Percentiles rank a stretch among this genome's conserved stretches.
These are phyloP conservation scores for Lepidostoma basale DNA, from an alignment of 1,140 invertebrate genomes.

Conservation along the genomic window DNA sequence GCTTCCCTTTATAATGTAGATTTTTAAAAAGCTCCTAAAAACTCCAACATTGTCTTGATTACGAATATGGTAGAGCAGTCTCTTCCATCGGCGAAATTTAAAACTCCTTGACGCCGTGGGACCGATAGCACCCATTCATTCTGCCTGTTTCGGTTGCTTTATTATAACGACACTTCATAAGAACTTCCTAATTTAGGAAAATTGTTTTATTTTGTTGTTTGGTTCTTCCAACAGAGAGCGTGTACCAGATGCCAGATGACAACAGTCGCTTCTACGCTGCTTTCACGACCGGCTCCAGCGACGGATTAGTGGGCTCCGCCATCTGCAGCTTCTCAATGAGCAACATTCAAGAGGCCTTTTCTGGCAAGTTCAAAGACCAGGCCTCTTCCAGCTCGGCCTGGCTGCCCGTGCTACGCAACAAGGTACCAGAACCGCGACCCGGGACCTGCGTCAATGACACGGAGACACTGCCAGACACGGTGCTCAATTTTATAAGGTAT, in stretches of 20 bases:
- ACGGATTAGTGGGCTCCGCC: conserved; percentile 85
- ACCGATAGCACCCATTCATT: too few species aligned
- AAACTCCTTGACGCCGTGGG: too few species aligned
- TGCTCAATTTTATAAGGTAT: conserved; percentile 86
- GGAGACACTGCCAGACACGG: conserved; percentile 76
- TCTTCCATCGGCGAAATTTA: too few species aligned
- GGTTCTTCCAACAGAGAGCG: conserved; percentile 73
- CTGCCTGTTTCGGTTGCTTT: too few species aligned
- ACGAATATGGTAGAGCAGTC: too few species aligned
- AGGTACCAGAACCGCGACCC: conserved; percentile 83
- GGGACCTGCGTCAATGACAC: conserved; percentile 85
- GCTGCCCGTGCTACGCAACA: conserved; percentile 68
- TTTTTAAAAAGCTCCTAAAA: too few species aligned
- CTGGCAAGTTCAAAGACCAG: conserved; percentile 91
- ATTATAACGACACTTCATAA: too few species aligned
- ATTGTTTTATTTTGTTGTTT: conserved; percentile 39
- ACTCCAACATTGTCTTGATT: too few species aligned
- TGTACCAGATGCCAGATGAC: conserved; percentile 82
- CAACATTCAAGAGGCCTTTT: conserved; percentile 84
- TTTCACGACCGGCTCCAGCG: conserved; percentile 85
- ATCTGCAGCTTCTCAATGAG: conserved; percentile 85
- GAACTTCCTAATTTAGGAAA: background rate
- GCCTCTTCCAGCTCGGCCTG: conserved; percentile 76
- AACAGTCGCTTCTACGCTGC: conserved; percentile 86
- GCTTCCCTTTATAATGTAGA: too few species aligned